Evolutionary conservation across 2,797 vertebrate species (phyloP), one percentile per base, ranked within the genome.

Genomic region (Enteromius argenteus): DNA sequence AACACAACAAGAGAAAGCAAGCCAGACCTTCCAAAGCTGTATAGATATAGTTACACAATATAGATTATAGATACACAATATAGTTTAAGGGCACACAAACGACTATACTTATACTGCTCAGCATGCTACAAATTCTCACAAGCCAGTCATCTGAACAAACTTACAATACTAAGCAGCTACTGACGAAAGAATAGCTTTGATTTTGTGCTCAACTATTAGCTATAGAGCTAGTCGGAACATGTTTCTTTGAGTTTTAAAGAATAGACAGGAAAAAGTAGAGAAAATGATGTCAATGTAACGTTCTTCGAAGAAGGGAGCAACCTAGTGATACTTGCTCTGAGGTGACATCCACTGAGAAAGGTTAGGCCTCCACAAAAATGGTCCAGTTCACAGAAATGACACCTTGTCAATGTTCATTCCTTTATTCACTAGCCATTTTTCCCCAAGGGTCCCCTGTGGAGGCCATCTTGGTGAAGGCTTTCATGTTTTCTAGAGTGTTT

Each of bases 341-440:
- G 62, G 30, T 76, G 62, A 56, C n/a, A 76, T 67, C 49, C 19
- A 58, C 15, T 68, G 62, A 77, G 27, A 76, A 23, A 83, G 23
- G 64, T 67, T n/a, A 76, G 35, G 56, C 72, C 46, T n/a, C 17
- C 23, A 67, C n/a, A 67, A 83, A 83, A 53, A 62, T 49, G 19
- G 35, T 83, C 27, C 44, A 56, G 62, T 83, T 83, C 46, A 56
- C 56, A 76, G 51, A 76, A 58, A 78, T 58, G 74, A 84, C 74
- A 71, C 51, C 64, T 23, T 84, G 74, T 78, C 82, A 71, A 27
- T 76, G 73, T 67, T 78, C 74, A 78, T 69, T 78, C 66, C 51
- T 60, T 68, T 60, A 60, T 78, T 83, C 46, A 17, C 62, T 51
- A 49, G 23, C 35, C 23, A 68, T 76, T 83, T 69, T 58, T 42